phyloP scores from a whole-genome alignment of 2,797 vertebrate genomes.

The Sebastes trivittatus region DNA sequence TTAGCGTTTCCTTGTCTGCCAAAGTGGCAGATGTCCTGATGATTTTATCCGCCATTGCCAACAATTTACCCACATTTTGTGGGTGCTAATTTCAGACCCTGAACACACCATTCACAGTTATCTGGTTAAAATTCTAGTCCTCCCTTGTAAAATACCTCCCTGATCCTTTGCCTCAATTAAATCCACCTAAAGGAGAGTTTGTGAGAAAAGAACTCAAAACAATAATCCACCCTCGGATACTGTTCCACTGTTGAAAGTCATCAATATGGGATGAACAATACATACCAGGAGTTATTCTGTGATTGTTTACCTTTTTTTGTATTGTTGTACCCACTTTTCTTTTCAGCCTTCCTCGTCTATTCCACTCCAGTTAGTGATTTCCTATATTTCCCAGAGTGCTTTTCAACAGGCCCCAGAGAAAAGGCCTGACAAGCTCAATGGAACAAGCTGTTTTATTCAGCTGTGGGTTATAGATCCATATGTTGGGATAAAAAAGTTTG shows the following conservation, averaged over 20 bases:
- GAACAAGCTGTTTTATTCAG: slow-evolving; percentile 38
- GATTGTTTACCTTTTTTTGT: slow-evolving; percentile 38
- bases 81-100: no score
- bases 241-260: slow-evolving; percentile 10
- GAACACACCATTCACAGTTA: background rate
- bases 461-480: slow-evolving; percentile 12
- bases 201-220: slow-evolving; percentile 10
- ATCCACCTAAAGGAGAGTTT: slow-evolving; percentile 10
- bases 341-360: slow-evolving; percentile 41
- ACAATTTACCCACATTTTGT: no score
- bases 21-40: no score
- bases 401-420: slow-evolving; percentile 49
- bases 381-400: slow-evolving; percentile 65
- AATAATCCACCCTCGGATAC: slow-evolving; percentile 4
- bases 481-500: background rate
- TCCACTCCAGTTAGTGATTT: slow-evolving; percentile 64
- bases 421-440: slow-evolving; percentile 28
- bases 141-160: slow-evolving; percentile 3
- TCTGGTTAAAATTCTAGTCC: background rate
- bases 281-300: slow-evolving; percentile 33
- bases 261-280: slow-evolving; percentile 58
- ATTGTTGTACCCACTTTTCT: slow-evolving; percentile 50
- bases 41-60: no score
- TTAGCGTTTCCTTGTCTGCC: no score
- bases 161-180: slow-evolving; percentile 28